A percentile compares a stretch with the other conserved stretches of the same genome.
Conservation (phyloP, 2,888 invertebrate genomes). For the Caenorhabditis panamensis region DNA sequence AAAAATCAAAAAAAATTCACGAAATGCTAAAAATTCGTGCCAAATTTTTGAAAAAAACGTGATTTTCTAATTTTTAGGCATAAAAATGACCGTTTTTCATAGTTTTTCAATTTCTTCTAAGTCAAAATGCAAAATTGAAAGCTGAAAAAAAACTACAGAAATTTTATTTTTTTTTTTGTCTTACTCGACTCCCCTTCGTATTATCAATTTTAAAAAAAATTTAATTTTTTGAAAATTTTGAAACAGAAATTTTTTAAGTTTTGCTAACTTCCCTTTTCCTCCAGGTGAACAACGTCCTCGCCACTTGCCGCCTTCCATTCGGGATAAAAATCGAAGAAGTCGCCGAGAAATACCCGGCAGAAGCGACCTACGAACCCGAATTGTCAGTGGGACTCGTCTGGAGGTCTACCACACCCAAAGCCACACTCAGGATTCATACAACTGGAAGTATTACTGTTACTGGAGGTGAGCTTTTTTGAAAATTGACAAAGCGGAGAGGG, state of each 20-base stretch:
- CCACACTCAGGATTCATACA: conserved; percentile 79
- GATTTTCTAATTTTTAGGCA: no score
- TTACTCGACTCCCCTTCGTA: no score
- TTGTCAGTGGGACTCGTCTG: conserved; percentile 79
- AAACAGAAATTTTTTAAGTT: conserved; percentile 2
- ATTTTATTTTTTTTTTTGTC: no score
- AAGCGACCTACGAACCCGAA: conserved; percentile 80
- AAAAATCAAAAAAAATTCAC: no score
- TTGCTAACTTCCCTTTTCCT: no score
- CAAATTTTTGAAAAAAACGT: no score
- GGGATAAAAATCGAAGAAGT: conserved; percentile 91
- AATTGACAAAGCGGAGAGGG: neutral
- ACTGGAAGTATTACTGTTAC: conserved; percentile 80
- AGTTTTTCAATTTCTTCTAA: no score
- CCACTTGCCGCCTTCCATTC: conserved; percentile 97
- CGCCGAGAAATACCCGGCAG: conserved; percentile 71
- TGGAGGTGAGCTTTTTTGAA: conserved; percentile 71
- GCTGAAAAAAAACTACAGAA: no score
- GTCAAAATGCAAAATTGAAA: no score
- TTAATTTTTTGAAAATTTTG: neutral
- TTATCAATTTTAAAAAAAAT: neutral
- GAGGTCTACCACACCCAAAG: conserved; percentile 77
- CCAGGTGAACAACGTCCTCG: conserved; percentile 96
- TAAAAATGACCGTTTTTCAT: no score
- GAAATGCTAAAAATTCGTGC: no score